Conservation (phyloP, 2,113 vertebrate species). For the Dermatemys mawii region DNA sequence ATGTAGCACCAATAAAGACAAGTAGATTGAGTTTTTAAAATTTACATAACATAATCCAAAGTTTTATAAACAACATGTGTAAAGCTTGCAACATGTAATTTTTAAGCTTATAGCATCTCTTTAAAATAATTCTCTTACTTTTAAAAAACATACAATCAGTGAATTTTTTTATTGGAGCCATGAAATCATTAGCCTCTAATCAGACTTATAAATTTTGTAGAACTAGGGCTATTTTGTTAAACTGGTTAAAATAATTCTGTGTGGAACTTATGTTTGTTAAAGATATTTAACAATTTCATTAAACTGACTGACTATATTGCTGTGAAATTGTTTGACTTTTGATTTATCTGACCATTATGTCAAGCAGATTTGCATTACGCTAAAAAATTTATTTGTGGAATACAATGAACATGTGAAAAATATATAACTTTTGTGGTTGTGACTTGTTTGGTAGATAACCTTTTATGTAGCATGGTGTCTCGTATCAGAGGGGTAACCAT, state of each 20-base stretch:
- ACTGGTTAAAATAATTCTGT: background rate
- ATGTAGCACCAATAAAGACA: background rate
- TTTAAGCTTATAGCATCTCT: background rate
- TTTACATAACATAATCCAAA: background rate
- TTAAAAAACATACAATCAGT: background rate
- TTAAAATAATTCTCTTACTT: background rate
- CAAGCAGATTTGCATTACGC: accelerated
- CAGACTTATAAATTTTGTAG: background rate
- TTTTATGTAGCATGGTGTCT: slow-evolving; percentile 17
- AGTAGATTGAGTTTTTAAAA: background rate
- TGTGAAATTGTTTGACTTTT: background rate
- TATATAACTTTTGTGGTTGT: background rate
- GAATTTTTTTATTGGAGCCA: background rate
- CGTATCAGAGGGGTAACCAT: too few species aligned
- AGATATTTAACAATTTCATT: background rate
- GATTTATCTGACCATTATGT: background rate
- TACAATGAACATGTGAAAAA: background rate
- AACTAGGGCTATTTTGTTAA: background rate
- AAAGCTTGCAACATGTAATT: background rate
- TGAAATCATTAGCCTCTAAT: slow-evolving; percentile 1
- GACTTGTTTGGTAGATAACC: background rate
- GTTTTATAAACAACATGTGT: background rate
- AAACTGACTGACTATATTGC: background rate
- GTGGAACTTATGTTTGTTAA: background rate
- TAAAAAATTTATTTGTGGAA: background rate